Conservation (phyloP, 1,140 invertebrate species). For the Apis dorsata region DNA sequence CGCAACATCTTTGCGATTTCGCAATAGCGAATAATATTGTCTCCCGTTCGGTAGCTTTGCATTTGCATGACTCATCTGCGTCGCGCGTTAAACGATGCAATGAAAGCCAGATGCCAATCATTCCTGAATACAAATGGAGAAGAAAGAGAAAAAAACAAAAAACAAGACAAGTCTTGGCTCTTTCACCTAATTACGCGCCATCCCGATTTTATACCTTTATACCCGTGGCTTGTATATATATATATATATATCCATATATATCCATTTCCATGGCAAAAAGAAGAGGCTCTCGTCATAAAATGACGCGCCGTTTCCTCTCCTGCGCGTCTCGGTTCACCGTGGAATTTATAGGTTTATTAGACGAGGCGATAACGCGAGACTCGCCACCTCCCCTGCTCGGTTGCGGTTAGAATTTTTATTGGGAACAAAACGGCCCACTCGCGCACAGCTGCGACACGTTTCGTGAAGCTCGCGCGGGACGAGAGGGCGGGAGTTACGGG, state of each 20-base stretch:
- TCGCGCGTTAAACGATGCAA: no score
- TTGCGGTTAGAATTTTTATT: constrained; percentile 48
- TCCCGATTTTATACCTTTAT: constrained; percentile 19
- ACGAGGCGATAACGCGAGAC: constrained; percentile 31
- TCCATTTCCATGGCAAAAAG: no score
- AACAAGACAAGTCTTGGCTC: background rate
- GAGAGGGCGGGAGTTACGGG: background rate
- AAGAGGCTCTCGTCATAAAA: constrained; percentile 22
- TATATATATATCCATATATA: no score
- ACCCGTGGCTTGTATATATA: constrained; percentile 13
- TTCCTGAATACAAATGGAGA: no score
- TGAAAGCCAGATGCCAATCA: no score
- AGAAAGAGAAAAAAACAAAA: no score
- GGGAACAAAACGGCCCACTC: constrained; percentile 8
- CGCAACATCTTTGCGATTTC: no score
- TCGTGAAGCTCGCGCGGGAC: background rate
- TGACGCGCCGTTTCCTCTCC: constrained; percentile 27
- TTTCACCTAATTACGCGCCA: constrained; percentile 30
- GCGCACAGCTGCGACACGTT: constrained; percentile 31
- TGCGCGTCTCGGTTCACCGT: background rate
- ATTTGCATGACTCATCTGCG: no score
- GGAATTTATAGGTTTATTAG: constrained; percentile 61
- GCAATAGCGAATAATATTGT: no score
- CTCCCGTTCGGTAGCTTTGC: no score
- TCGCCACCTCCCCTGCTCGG: background rate